Conservation (phyloP, 2,888 invertebrate genomes). For the Rugalucina vietnamica region DNA sequence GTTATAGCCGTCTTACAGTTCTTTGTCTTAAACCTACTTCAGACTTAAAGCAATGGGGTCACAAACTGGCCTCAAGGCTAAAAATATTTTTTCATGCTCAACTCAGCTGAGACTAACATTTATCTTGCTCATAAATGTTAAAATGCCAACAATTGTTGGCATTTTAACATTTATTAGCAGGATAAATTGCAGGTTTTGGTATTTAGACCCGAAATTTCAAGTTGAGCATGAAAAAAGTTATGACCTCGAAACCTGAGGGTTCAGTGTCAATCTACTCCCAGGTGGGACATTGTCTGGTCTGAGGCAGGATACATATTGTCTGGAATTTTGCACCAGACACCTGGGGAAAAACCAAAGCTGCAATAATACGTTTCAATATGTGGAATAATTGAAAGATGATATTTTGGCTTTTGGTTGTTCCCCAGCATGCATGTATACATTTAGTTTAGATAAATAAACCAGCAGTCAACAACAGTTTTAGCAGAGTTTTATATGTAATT, state of each 20-base stretch:
- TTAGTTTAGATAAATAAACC: neutral
- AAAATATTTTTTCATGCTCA: no score
- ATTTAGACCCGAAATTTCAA: no score
- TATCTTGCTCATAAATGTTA: no score
- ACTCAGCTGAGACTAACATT: no score
- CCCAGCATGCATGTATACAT: neutral
- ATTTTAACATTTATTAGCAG: no score
- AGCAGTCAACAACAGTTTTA: neutral
- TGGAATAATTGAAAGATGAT: neutral
- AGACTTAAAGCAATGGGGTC: no score
- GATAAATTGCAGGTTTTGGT: no score
- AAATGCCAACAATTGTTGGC: no score
- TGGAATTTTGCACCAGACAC: no score
- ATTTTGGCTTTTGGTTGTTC: neutral
- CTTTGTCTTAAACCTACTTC: neutral
- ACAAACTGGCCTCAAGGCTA: no score
- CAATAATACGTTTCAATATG: neutral
- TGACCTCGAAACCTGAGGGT: neutral
- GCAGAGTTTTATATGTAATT: neutral
- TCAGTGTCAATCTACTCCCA: neutral
- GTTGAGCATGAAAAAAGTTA: neutral
- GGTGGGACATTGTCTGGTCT: neutral
- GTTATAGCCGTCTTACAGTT: neutral
- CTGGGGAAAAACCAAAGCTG: neutral
- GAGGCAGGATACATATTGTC: neutral